Evolutionary conservation across 2,888 invertebrate genomes (phyloP).

Genomic region (Eupithecia pulchellata): DNA sequence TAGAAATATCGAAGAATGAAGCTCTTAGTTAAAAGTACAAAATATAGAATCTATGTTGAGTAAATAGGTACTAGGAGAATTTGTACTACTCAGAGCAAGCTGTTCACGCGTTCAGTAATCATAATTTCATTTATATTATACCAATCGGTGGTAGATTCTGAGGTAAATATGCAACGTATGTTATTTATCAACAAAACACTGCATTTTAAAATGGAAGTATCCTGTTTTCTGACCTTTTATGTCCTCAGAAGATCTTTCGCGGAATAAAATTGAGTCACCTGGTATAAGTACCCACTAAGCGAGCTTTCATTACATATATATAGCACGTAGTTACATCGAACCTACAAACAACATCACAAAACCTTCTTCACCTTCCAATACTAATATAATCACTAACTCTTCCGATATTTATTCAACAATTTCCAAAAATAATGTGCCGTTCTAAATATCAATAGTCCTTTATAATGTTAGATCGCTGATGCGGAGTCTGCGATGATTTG

Average conservation of each 20-base stretch:
- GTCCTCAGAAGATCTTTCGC: neutral
- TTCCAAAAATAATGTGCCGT: constrained; percentile 40
- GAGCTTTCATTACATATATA: constrained; percentile 18
- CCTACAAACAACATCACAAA: constrained; percentile 44
- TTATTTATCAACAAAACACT: neutral
- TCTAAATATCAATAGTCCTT: neutral
- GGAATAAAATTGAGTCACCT: neutral
- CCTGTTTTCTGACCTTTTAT: constrained; percentile 1
- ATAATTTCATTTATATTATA: neutral
- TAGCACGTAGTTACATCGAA: constrained; percentile 23
- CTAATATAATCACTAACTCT: constrained; percentile 38
- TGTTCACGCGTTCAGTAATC: neutral
- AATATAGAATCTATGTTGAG: neutral
- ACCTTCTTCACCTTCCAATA: constrained; percentile 30
- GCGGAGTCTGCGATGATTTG: constrained; percentile 14
- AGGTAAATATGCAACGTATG: neutral
- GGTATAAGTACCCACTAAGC: neutral
- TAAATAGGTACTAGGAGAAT: neutral
- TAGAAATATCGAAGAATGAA: constrained; percentile 19
- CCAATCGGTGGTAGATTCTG: neutral
- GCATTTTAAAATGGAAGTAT: neutral
- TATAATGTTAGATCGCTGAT: neutral
- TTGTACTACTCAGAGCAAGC: neutral
- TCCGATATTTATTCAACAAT: constrained; percentile 37
- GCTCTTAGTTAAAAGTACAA: constrained; percentile 10